Conservation (phyloP, 2,888 invertebrate genomes). For the Drosophila nigritarsus region DNA sequence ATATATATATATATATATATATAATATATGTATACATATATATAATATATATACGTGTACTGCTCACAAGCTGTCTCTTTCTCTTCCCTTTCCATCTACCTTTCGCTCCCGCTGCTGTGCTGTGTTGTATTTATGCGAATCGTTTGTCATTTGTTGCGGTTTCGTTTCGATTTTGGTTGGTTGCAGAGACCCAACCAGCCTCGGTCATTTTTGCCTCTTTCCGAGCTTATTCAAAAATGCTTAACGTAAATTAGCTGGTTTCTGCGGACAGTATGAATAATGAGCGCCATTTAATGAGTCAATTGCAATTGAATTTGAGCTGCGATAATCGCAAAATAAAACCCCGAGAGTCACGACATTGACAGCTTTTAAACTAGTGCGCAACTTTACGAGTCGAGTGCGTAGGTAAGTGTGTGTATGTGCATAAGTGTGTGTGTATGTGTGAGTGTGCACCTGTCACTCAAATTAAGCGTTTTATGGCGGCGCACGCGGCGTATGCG, state of each 20-base stretch:
- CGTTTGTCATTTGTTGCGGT: conserved; percentile 80
- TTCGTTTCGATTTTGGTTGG: conserved; percentile 69
- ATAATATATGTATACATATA: background rate
- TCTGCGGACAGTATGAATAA: conserved; percentile 73
- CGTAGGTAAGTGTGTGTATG: conserved; percentile 1
- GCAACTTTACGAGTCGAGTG: conserved; percentile 20
- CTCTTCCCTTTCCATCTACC: background rate
- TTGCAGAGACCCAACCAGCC: conserved; percentile 35
- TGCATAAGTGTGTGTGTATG: background rate
- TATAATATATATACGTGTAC: background rate
- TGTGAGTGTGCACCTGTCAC: conserved; percentile 33
- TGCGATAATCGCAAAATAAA: conserved; percentile 43
- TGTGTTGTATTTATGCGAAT: conserved; percentile 60
- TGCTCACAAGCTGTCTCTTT: background rate
- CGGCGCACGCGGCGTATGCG: conserved; percentile 57
- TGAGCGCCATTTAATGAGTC: conserved; percentile 72
- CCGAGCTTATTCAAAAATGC: conserved; percentile 77
- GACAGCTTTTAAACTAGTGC: conserved; percentile 46
- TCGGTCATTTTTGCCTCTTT: conserved; percentile 2
- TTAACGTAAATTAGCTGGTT: conserved; percentile 78
- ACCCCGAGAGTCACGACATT: conserved; percentile 24
- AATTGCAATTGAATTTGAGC: conserved; percentile 71
- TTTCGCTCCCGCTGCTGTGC: conserved; percentile 9
- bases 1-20: background rate
- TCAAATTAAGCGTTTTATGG: conserved; percentile 73